Evolutionary conservation across 1,140 invertebrate species (phyloP), one percentile per base, ranked within the genome.

Genomic region (Dendroctonus ponderosae): DNA sequence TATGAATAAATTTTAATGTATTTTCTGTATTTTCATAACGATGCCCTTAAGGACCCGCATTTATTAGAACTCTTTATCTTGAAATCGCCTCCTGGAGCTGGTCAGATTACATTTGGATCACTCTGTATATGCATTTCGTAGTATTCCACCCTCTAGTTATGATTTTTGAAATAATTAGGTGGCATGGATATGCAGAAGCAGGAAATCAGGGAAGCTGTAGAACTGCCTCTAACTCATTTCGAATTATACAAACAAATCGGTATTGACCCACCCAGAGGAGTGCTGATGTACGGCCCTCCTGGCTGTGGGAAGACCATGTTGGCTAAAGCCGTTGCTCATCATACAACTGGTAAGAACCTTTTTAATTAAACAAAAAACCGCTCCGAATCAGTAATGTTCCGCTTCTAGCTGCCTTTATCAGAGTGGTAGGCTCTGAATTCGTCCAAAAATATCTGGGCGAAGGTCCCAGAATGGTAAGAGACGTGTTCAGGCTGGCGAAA

Each of bases 131-230:
- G 26, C 26, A 26, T 26, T 26, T 26, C 3, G 26, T 26, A 26
- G 3, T 26, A 26, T 26, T 26, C 26, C 26, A 26, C 26, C 3
- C 26, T 26, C 26, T 26, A 26, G 26, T 26, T 26, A 26, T n/a
- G 3, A 26, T 54, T 38, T 54, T 54, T 39, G 2, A 38, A 26
- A 26, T 26, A 26, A 50, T 49, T 44, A 67, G 66, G 66, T 80
- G 98, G 98, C 48, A 94, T 99, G 90, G 97, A 99, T 78, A 98
- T 98, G 85, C 97, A 99, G 79, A 99, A 99, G 74, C 97, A 99
- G 79, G 97, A 99, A 81, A 98, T 99, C 66, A 82, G 97, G 56
- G 98, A 99, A 83, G 97, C 97, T 52, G 97, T 99, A 0, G 97
- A 99, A 79, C 80, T 99, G 62, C 97, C 98, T 5, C 81, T 99